Evolutionary conservation across 2,113 vertebrate genomes (phyloP).

Genomic region (Proterorhinus semilunaris): DNA sequence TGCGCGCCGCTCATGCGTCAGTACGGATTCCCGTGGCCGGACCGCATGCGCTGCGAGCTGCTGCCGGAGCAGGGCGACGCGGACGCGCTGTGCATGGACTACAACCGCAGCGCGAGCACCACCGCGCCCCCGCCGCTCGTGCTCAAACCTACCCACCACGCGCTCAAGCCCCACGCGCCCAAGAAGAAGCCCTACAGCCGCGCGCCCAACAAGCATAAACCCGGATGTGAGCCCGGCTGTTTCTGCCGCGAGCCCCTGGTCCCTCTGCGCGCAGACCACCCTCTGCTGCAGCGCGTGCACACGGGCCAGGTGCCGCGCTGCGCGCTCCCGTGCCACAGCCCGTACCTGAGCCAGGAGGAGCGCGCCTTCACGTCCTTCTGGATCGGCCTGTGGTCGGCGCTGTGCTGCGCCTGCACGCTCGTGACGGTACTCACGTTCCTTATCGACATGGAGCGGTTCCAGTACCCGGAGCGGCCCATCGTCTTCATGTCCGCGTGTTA

Average conservation of each 20-base stretch:
- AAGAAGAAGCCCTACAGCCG: conserved; percentile 63
- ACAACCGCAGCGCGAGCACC: conserved; percentile 86
- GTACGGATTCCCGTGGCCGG: conserved; percentile 96
- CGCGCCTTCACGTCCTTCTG: conserved; percentile 88
- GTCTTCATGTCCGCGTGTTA: conserved; percentile 93
- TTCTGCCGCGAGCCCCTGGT: conserved; percentile 89
- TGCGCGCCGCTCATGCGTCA: conserved; percentile 95
- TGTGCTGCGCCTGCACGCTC: conserved; percentile 91
- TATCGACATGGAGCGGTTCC: conserved; percentile 91
- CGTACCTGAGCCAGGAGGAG: conserved; percentile 87
- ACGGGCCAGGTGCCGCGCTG: conserved; percentile 87
- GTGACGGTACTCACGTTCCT: conserved; percentile 90
- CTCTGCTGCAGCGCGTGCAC: conserved; percentile 83
- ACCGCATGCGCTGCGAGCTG: conserved; percentile 92
- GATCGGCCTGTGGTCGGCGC: conserved; percentile 89
- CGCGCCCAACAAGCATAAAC: conserved; percentile 60
- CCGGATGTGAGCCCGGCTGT: conserved; percentile 81
- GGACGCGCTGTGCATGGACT: conserved; percentile 92
- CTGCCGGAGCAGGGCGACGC: conserved; percentile 87
- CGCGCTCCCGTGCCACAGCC: conserved; percentile 88
- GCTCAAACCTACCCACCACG: conserved; percentile 61
- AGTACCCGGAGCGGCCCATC: conserved; percentile 92
- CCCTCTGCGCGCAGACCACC: conserved; percentile 80
- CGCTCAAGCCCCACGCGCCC: conserved; percentile 65
- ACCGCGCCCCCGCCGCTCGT: conserved; percentile 73